These are phyloP conservation scores for Hippoglossus hippoglossus DNA, from an alignment of 2,797 vertebrate genomes.

Conservation along the genomic window DNA sequence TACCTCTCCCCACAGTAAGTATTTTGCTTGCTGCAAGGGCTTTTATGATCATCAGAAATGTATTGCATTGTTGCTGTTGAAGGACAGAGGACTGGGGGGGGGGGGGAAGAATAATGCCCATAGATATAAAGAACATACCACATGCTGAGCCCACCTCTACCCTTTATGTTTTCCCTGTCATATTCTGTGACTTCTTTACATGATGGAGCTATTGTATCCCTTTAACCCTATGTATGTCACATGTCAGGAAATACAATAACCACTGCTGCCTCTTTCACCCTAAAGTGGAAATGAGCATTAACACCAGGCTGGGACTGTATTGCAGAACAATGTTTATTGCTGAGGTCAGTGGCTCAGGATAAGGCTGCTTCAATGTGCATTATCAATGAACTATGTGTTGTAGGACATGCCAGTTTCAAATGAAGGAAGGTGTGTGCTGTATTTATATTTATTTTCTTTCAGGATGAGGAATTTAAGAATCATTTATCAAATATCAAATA, in stretches of 20 bases:
- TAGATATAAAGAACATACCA: conserved; percentile 72
- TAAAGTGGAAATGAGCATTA: conserved; percentile 67
- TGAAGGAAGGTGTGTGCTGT: not conserved
- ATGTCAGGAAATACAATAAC: conserved; percentile 76
- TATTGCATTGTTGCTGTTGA: conserved; percentile 82
- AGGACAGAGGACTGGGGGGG: conserved; percentile 72
- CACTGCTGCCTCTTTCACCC: conserved; percentile 65
- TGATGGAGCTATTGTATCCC: conserved; percentile 73
- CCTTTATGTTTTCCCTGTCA: conserved; percentile 54
- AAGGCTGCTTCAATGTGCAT: conserved; percentile 29
- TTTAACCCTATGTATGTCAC: conserved; percentile 73
- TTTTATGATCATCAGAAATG: conserved; percentile 77
- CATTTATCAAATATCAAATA: too few relatives aligned
- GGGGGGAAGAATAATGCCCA: conserved; percentile 23
- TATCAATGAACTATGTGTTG: conserved; percentile 1
- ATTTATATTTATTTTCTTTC: too few relatives aligned
- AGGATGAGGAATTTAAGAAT: too few relatives aligned
- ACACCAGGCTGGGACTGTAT: conserved; percentile 48
- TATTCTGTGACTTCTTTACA: conserved; percentile 69
- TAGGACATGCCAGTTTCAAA: not conserved
- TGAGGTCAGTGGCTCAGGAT: conserved; percentile 62
- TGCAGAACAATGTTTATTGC: conserved; percentile 59
- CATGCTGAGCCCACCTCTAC: conserved; percentile 62
- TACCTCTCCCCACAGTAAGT: conserved; percentile 30
- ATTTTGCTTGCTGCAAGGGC: conserved; percentile 39